phyloP scores from a whole-genome alignment of 2,888 invertebrate species.

The Choristoneura rosaceana region DNA sequence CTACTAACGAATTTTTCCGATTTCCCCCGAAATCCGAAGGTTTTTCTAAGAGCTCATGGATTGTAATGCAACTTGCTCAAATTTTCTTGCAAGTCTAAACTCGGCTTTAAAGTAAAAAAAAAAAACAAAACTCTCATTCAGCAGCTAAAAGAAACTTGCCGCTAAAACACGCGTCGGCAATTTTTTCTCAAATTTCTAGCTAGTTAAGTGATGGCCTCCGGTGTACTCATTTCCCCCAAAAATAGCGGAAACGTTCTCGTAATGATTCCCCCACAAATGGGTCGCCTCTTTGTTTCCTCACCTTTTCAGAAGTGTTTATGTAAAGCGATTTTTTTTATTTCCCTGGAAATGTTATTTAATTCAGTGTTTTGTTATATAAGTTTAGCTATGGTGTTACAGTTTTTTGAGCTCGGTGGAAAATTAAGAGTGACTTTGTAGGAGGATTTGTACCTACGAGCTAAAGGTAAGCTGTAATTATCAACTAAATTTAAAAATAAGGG shows the following conservation, averaged over 20 bases:
- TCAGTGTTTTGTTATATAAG: neutral
- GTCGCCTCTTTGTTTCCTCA: conserved; percentile 12
- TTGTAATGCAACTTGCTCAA: too few relatives aligned
- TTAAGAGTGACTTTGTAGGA: neutral
- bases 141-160: neutral
- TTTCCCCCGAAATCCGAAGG: too few relatives aligned
- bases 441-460: too few relatives aligned
- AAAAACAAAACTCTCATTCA: neutral
- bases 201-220: conserved; percentile 26
- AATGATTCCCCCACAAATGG: conserved; percentile 26
- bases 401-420: neutral
- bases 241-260: conserved; percentile 19
- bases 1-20: too few relatives aligned
- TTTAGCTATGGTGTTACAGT: neutral
- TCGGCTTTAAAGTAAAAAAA: neutral
- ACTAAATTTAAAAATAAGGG: too few relatives aligned
- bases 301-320: conserved; percentile 23
- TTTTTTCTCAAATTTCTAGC: conserved; percentile 21
- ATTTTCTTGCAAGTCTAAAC: too few relatives aligned
- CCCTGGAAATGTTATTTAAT: conserved; percentile 13
- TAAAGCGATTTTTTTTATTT: conserved; percentile 25
- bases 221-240: neutral
- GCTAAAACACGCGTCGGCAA: conserved; percentile 5
- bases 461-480: too few relatives aligned
- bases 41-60: too few relatives aligned